phyloP scores from a whole-genome alignment of 2,888 invertebrate genomes.

The Leucoma salicis region DNA sequence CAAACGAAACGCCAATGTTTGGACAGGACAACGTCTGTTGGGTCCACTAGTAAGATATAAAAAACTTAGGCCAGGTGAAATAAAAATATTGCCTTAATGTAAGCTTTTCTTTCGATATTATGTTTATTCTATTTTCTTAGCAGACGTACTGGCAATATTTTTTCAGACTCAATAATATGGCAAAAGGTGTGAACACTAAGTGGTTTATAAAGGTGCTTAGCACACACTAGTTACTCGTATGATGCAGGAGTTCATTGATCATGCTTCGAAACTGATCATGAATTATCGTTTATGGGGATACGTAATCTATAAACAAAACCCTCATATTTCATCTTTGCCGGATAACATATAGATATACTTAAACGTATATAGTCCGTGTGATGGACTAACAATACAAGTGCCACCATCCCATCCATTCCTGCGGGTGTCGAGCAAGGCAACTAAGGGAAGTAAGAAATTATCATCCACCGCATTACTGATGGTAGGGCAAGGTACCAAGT shows the following conservation, averaged over 20 bases:
- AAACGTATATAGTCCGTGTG: too few species aligned
- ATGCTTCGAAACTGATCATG: conserved; percentile 18
- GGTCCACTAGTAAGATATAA: background rate
- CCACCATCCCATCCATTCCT: too few species aligned
- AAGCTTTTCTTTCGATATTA: conserved; percentile 20
- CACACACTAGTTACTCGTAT: conserved; percentile 33
- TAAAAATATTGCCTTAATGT: conserved; percentile 7
- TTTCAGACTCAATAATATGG: conserved; percentile 22
- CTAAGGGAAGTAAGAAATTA: too few species aligned
- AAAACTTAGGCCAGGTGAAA: background rate
- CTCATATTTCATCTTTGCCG: too few species aligned
- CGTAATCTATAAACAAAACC: too few species aligned
- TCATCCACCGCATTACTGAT: too few species aligned
- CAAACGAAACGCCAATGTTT: too few species aligned
- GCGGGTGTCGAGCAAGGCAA: too few species aligned
- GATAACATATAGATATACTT: too few species aligned
- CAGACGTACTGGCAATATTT: conserved; percentile 23
- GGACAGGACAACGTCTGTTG: too few species aligned
- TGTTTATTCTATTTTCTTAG: conserved; percentile 18
- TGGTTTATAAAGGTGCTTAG: conserved; percentile 39
- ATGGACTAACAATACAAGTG: too few species aligned
- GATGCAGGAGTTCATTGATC: conserved; percentile 31
- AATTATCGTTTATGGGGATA: conserved; percentile 25
- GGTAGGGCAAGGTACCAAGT: too few species aligned
- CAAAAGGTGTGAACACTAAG: conserved; percentile 32